These are phyloP conservation scores for Gallinago media DNA, from an alignment of 2,113 vertebrate genomes.

Conservation along the genomic window DNA sequence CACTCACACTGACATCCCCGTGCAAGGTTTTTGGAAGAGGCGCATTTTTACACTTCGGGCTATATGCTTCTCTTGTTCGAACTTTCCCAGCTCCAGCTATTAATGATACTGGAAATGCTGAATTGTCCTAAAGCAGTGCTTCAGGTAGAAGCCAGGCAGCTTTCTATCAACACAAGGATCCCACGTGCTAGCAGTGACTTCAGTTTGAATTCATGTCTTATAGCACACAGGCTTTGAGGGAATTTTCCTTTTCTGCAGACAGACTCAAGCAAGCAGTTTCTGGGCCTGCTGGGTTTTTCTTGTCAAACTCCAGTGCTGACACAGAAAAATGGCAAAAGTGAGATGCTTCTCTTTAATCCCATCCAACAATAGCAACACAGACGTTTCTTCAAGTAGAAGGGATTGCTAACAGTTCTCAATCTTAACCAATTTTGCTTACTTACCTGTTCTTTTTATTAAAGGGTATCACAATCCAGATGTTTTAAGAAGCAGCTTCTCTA, in stretches of 20 bases:
- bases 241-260: not conserved
- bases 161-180: not conserved
- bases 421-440: not conserved
- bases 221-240: accelerated
- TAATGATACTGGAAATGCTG: not conserved
- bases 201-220: not conserved
- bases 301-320: constrained; percentile 25
- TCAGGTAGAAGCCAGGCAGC: not conserved
- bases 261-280: not conserved
- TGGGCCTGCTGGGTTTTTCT: not conserved
- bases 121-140: not conserved
- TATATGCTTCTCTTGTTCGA: not conserved
- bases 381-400: not conserved
- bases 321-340: constrained; percentile 14
- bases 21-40: not conserved
- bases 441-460: not conserved
- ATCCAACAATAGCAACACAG: not conserved
- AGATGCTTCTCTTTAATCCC: constrained; percentile 9
- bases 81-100: not conserved
- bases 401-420: not conserved
- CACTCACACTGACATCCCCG: not conserved
- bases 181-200: not conserved
- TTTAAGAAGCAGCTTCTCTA: not conserved
- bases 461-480: not conserved
- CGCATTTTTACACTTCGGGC: not conserved